Evolutionary conservation across 2,797 vertebrate genomes (phyloP).

Genomic region (Sebastes alutus): DNA sequence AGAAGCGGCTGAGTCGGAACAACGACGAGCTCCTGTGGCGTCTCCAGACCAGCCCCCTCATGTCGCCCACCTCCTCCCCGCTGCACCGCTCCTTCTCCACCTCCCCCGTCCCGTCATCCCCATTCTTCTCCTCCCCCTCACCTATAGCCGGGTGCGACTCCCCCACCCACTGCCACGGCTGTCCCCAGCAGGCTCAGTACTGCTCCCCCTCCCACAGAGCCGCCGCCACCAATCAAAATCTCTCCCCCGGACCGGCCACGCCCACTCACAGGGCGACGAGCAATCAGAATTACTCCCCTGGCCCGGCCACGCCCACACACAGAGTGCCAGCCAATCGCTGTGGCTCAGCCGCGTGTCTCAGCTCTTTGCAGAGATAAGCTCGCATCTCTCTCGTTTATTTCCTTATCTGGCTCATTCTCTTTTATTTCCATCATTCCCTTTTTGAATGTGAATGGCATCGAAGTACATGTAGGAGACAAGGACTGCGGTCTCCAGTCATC

Average conservation of each 20-base stretch:
- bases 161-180: slow-evolving; percentile 74
- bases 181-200: slow-evolving; percentile 68
- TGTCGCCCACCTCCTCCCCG: slow-evolving; percentile 87
- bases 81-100: slow-evolving; percentile 86
- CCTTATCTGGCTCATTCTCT: neutral
- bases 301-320: slow-evolving; percentile 73
- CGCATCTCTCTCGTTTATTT: neutral
- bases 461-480: neutral
- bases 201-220: slow-evolving; percentile 73
- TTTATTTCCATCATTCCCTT: neutral
- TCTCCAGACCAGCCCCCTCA: slow-evolving; percentile 93
- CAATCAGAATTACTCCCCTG: slow-evolving; percentile 75
- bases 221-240: slow-evolving; percentile 62
- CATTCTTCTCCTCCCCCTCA: slow-evolving; percentile 72
- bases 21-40: slow-evolving; percentile 98
- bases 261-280: slow-evolving; percentile 71
- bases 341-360: slow-evolving; percentile 64
- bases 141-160: slow-evolving; percentile 67
- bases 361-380: slow-evolving; percentile 75
- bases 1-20: slow-evolving; percentile 94
- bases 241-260: slow-evolving; percentile 71
- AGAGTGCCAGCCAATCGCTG: slow-evolving; percentile 61
- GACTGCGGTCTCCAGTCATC: neutral
- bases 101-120: slow-evolving; percentile 76
- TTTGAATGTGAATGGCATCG: slow-evolving; percentile 14